Evolutionary conservation across 1,140 invertebrate species (phyloP), one percentile per base, ranked within the genome.

Genomic region (Macrobrachium rosenbergii): DNA sequence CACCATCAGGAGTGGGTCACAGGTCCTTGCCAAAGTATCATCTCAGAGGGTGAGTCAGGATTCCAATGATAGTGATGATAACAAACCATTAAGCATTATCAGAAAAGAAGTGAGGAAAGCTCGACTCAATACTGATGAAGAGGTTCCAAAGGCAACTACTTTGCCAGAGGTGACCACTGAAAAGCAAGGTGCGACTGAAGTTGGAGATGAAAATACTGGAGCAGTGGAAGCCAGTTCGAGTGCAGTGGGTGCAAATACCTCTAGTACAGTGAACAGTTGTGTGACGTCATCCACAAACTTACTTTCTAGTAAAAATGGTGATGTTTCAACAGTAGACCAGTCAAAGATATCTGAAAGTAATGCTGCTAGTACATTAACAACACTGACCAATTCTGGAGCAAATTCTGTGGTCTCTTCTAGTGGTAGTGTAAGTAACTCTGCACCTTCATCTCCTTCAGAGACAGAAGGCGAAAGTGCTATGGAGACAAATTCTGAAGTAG

Each of bases 1-100:
- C 94, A 94, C 78, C 94, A 94, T 91, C 93, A 93, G 94, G 90
- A 95, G 96, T 93, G 95, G 95, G 14, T 95, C 95, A 91, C 94
- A 95, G 91, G 93, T 95, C 69, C 92, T 95, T 86, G 94, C 94
- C 11, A 94, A 89, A 62, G 88, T 87, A 17, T 87, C 93, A 21
- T 92, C 19, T 91, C 92, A 81, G 90, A 64, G 84, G 59, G 28
- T 64, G 23, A 79, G 78, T 63, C 67, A 88, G 23, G 89, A 90
- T n/a, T 89, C 87, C 11, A 89, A 82, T 60, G 87, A 84, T 60
- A 87, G 81, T 63, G 88, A 89, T 43, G 84, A 88, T 60, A 88
- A 88, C 64, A 88, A 88, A 52, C 87, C 82, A 6, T 59, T 88
- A 28, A 88, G 87, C 64, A 21, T 79, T 6, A 67, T 89, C 17